A percentile compares a stretch with the other conserved stretches of the same genome.
These are phyloP conservation scores for Lamprotornis superbus DNA, from an alignment of 2,113 vertebrate genomes.

Conservation along the genomic window DNA sequence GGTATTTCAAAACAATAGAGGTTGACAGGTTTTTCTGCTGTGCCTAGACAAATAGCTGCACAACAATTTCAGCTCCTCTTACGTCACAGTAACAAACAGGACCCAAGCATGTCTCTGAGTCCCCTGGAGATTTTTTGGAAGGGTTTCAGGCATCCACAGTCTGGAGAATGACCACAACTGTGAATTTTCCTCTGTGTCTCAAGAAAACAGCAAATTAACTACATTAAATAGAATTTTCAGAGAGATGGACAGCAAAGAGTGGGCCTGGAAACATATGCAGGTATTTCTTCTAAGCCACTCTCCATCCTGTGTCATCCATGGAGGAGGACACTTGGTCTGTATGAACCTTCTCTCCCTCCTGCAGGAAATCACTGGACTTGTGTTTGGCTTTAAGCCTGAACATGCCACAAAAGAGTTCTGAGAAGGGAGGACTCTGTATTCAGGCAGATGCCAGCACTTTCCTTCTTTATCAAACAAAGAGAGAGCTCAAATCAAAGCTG, in stretches of 20 bases:
- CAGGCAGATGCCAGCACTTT: background rate
- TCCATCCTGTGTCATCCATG: background rate
- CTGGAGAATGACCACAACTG: background rate
- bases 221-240: background rate
- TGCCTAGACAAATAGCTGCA: background rate
- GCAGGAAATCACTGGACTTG: rapidly evolving
- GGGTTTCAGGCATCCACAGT: background rate
- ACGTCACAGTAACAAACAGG: background rate
- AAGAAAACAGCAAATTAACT: background rate
- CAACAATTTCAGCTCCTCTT: background rate
- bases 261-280: rapidly evolving
- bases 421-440: background rate
- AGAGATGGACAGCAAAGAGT: background rate
- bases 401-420: background rate
- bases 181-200: background rate
- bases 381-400: background rate
- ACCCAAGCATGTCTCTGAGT: background rate
- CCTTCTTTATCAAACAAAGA: background rate
- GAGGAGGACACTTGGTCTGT: rapidly evolving
- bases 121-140: background rate
- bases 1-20: background rate
- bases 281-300: background rate
- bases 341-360: background rate
- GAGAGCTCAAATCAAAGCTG: background rate
- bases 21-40: background rate